These are phyloP conservation scores for Strix uralensis DNA, from an alignment of 2,113 vertebrate species.

Conservation along the genomic window DNA sequence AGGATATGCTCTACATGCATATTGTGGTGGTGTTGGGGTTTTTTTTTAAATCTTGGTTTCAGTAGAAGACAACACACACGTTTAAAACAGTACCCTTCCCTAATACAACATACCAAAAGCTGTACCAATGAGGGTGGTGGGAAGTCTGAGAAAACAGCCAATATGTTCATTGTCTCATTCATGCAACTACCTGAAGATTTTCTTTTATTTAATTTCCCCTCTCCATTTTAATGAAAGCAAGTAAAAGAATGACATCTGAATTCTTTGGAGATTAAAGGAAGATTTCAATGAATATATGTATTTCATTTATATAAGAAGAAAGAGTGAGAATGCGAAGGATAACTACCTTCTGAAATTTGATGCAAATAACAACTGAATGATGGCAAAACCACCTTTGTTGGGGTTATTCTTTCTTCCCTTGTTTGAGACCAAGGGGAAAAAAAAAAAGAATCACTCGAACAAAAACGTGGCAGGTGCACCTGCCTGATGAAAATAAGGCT, in stretches of 20 bases:
- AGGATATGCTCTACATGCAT: background rate
- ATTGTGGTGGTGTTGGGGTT: background rate
- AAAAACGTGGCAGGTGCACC: background rate
- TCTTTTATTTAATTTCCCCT: background rate
- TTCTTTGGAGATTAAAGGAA: background rate
- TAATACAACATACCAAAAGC: background rate
- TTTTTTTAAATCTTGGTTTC: background rate
- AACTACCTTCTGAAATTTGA: background rate
- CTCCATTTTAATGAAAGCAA: background rate
- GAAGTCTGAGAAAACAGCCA: background rate
- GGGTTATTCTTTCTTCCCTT: background rate
- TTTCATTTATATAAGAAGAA: background rate
- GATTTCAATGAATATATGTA: background rate
- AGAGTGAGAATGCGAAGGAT: background rate
- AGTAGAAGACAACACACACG: background rate
- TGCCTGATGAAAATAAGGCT: too few relatives aligned
- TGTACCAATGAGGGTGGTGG: background rate
- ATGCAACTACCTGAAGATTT: background rate
- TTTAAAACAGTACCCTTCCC: background rate
- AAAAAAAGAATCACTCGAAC: background rate
- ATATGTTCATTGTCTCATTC: fast-evolving
- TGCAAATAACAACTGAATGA: background rate
- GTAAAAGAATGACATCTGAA: background rate
- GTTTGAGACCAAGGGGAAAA: background rate
- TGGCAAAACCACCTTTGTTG: background rate